Evolutionary conservation across 1,140 invertebrate genomes (phyloP), one percentile per base, ranked within the genome.

Genomic region (Tetramorium simillimum): DNA sequence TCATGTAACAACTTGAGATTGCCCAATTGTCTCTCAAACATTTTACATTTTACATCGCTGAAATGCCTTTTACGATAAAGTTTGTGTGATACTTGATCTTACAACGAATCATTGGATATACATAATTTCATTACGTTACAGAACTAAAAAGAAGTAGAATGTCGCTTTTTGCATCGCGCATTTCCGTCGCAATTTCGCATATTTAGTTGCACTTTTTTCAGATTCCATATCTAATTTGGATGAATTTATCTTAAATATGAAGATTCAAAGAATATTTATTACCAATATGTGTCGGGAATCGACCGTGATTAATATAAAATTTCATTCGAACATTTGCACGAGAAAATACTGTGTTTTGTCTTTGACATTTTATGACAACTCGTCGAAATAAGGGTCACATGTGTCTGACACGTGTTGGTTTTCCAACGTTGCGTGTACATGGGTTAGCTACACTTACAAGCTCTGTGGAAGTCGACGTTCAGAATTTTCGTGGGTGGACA

Each of bases 11-110:
- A 80, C n/a, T 0, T n/a, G 21, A 51, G 18, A 21, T 65, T 65
- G 43, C 28, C 7, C 46, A 67, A 80, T 65, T 80, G 62, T 80
- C 21, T 18, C 33, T 81, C 9, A 18, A 46, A 70, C 16, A 67
- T 24, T 37, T 80, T 70, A 70, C 16, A 67, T 24, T 37, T 80
- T 69, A 24, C 4, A 53, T 43, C 28, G 24, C 24, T 46, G 37
- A 51, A 18, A 51, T n/a, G 16, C 5, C 16, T 21, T 10, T 37
- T 37, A 24, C 3, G 12, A 56, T 56, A 75, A 46, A 12, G 43
- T 18, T 58, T 10, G 7, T 37, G 14, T 49, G 24, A 14, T 40
- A 12, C 16, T 65, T 49, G 0, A 4, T 46, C 18, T 10, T 62
- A 21, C 3, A 60, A 0, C 4, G 37, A 67, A 67, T 69, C 40